Base-by-base conservation (phyloP, 2,888 invertebrate genomes). In the Lithosia quadra region DNA sequence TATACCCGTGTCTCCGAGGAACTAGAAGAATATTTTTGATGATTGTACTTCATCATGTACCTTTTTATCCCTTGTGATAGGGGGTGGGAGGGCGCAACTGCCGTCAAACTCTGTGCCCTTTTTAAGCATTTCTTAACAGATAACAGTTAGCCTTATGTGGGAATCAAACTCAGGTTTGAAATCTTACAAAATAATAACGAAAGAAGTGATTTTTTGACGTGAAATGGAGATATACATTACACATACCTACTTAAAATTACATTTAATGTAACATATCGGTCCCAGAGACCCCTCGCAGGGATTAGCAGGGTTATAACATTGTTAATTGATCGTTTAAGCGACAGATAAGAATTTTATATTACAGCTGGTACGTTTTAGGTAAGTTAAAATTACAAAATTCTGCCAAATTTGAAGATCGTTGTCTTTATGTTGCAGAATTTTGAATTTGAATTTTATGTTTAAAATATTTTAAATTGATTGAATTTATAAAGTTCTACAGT, bases 281-380 rank as follows among this genome's bases (percentile, higher is more conserved):
- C 71, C 66, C 67, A 72, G 67, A 65, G 59, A 72, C 65, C 72
- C 70, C 66, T 75, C 71, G 64, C 55, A 76, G 60, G 68, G 81
- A 75, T 63, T 68, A 33, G 49, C 28, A 59, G 63, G 63, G 67
- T 67, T 63, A 56, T 80, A 74, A 76, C 80, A 74, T 82, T 60
- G 72, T 78, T 82, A 81, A 82, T 80, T 82, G 82, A 82, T 78
- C 82, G 78, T 81, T 76, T 73, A 70, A 75, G 68, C 65, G 73
- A 63, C 66, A 67, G 78, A 77, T 80, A 80, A 75, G 72, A 77
- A 71, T 72, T 79, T 81, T 78, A 78, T 78, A 72, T 70, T 72
- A 72, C 69, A 60, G 66, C 69, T 65, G 69, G 67, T 71, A 67
- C 72, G 71, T 65, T 71, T 65, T 11, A 24, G 21, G 55, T 63